These are phyloP conservation scores for Eolophus roseicapilla DNA, from an alignment of 2,113 vertebrate genomes.

Conservation along the genomic window DNA sequence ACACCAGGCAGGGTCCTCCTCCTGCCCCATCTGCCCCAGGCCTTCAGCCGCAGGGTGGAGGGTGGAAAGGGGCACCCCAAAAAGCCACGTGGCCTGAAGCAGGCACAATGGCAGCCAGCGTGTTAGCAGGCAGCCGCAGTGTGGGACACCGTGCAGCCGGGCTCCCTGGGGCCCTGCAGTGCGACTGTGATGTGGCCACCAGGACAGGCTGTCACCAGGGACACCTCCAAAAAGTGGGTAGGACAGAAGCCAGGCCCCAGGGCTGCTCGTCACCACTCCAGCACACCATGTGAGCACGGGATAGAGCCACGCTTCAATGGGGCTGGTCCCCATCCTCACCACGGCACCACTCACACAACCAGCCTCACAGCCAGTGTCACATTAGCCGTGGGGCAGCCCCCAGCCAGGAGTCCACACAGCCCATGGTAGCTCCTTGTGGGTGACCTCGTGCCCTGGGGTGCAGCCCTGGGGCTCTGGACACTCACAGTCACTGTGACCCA, in stretches of 20 bases:
- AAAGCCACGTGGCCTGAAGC: background rate
- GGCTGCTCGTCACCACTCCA: background rate
- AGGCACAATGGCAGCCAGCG: background rate
- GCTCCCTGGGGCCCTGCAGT: background rate
- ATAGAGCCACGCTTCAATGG: background rate
- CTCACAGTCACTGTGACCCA: accelerated
- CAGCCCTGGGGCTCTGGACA: accelerated
- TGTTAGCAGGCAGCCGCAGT: background rate
- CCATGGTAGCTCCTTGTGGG: accelerated
- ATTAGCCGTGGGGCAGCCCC: accelerated
- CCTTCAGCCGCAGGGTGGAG: background rate
- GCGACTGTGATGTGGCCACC: background rate
- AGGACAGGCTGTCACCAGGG: background rate
- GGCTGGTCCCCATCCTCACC: background rate
- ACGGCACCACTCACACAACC: background rate
- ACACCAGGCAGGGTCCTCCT: background rate
- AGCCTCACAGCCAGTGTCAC: accelerated
- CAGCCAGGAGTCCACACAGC: accelerated
- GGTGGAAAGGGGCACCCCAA: background rate
- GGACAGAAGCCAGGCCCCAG: background rate
- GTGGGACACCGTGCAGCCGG: background rate
- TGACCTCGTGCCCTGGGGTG: accelerated
- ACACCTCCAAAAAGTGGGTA: background rate
- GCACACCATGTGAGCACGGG: background rate
- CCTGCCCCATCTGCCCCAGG: accelerated